These are phyloP conservation scores for Eciton burchellii DNA, from an alignment of 1,140 invertebrate genomes.

Conservation along the genomic window DNA sequence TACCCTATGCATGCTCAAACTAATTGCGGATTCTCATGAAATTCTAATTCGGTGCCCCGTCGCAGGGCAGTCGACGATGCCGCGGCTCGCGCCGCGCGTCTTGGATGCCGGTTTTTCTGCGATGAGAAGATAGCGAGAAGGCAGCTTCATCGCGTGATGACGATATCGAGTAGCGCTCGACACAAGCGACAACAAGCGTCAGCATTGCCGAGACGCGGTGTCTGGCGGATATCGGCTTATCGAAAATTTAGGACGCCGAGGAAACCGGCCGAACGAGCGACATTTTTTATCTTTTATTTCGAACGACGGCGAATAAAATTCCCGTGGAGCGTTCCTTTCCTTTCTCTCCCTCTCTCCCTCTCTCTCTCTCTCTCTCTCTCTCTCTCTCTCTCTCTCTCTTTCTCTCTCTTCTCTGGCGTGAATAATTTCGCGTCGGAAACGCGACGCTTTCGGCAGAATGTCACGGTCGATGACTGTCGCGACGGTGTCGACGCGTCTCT, in stretches of 20 bases:
- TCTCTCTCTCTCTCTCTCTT: no score
- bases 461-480: background rate
- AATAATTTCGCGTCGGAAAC: background rate
- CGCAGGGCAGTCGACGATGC: conserved; percentile 7
- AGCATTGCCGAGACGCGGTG: background rate
- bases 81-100: background rate
- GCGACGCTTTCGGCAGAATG: no score
- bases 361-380: no score
- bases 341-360: no score
- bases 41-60: conserved; percentile 49
- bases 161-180: conserved; percentile 1
- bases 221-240: conserved; percentile 33
- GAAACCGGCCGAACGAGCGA: no score
- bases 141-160: background rate
- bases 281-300: background rate
- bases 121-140: conserved; percentile 5
- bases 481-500: background rate
- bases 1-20: conserved; percentile 58
- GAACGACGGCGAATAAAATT: background rate
- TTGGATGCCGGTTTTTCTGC: conserved; percentile 17
- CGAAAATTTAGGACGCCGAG: background rate
- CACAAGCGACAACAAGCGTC: background rate
- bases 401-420: background rate
- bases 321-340: no score
- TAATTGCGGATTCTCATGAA: conserved; percentile 61